phyloP scores from a whole-genome alignment of 2,888 invertebrate genomes.

The Drosophila peninsularis region DNA sequence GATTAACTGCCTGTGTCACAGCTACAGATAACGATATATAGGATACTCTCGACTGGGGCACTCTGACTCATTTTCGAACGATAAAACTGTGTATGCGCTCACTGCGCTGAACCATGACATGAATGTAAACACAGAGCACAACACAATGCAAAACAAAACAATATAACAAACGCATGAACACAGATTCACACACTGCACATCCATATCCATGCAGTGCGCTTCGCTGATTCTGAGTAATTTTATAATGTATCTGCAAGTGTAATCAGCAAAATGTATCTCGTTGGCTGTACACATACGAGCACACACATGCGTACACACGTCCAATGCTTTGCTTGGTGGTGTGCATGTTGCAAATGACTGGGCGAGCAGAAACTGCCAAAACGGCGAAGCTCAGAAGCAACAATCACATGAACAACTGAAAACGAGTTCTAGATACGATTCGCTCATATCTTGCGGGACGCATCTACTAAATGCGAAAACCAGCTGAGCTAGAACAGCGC shows the following conservation, averaged over 20 bases:
- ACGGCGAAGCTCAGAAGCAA: conserved; percentile 3
- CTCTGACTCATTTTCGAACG: not conserved
- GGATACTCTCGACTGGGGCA: not conserved
- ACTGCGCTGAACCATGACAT: conserved; percentile 66
- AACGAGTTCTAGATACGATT: conserved; percentile 74
- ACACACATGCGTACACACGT: conserved; percentile 26
- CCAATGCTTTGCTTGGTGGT: conserved; percentile 47
- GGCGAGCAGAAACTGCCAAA: conserved; percentile 60
- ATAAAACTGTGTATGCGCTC: conserved; percentile 33
- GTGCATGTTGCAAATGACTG: conserved; percentile 77
- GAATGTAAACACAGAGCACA: conserved; percentile 30
- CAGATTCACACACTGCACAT: conserved; percentile 5
- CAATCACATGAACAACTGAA: conserved; percentile 19
- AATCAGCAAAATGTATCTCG: conserved; percentile 64
- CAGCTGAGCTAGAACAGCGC: conserved; percentile 75
- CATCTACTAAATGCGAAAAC: conserved; percentile 68
- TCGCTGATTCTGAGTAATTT: conserved; percentile 70
- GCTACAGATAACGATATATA: not conserved
- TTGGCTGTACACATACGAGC: conserved; percentile 24
- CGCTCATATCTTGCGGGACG: conserved; percentile 53
- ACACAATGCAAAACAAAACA: not conserved
- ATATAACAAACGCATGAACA: not conserved
- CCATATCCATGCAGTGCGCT: conserved; percentile 52
- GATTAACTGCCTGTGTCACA: not conserved
- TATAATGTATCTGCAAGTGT: conserved; percentile 74